Base-by-base conservation (phyloP, 2,797 vertebrate genomes). In the Liparis tanakae region DNA sequence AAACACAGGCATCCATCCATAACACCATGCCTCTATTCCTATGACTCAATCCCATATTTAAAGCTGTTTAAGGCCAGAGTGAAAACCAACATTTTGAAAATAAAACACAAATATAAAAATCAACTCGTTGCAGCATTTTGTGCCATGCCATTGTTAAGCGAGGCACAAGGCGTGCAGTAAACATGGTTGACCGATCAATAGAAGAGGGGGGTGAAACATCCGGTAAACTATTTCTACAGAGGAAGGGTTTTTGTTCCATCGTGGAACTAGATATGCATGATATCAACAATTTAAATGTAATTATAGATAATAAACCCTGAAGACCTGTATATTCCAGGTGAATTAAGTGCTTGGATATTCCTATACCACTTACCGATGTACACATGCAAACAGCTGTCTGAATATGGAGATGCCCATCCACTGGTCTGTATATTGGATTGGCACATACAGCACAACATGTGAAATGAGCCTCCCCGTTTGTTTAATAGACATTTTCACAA, bases 101-200 rank as follows among this genome's bases (percentile, higher is more conserved):
- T 33, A 58, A 81, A 72, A 82, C 61, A 44, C 44, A 67, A n/a
- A 15, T 7, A 3, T 15, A 44, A 43, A 48, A 61, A 58, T 51
- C 25, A 74, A 58, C 25, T 41, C 58, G 20, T 69, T 74, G 46
- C 20, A 65, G 81, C 67, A 56, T 61, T 70, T 39, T n/a, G 76
- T 88, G 74, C 80, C 73, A 63, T 68, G 72, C 65, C 51, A 34
- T 22, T 18, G 13, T 78, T 10, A 58, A 69, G 62, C 82, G 80
- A 89, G 81, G 85, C 87, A 88, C 73, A 73, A 73, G n/a, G 54
- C 22, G n/a, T 59, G 39, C 10, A 62, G 76, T 86, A 87, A 87
- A 88, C 84, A 30, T 41, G 15, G 53, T 71, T 50, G 74, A 74
- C 15, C 4, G 25, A 61, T 69, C 60, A 73, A 70, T 1, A 71